Evolutionary conservation across 2,888 invertebrate species (phyloP).

Genomic region (Sphaerophoria taeniata): DNA sequence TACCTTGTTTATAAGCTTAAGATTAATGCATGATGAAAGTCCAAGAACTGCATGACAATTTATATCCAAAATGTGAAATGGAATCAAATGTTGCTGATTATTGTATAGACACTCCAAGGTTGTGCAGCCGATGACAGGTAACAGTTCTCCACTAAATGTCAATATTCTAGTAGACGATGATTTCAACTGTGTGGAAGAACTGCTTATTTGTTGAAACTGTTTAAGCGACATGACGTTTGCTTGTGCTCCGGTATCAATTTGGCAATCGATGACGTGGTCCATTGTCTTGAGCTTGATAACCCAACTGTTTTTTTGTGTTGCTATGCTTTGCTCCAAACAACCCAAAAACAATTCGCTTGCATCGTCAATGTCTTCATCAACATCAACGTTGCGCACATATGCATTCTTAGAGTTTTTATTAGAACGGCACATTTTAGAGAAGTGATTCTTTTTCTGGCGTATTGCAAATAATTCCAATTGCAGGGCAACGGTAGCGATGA

Average conservation of each 20-base stretch:
- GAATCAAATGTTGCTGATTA: too few relatives aligned
- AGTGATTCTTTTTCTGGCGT: constrained; percentile 11
- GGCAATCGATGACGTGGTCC: constrained; percentile 10
- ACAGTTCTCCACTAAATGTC: constrained; percentile 9
- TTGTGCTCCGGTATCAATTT: constrained; percentile 33
- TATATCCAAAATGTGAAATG: constrained; percentile 4
- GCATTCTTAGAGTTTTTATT: constrained; percentile 5
- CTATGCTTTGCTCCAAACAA: constrained; percentile 25
- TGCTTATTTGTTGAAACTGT: constrained; percentile 17
- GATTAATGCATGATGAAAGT: not conserved
- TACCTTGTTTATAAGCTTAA: too few relatives aligned
- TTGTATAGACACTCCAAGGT: constrained; percentile 2
- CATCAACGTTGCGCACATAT: constrained; percentile 3
- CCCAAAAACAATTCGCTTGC: constrained; percentile 17
- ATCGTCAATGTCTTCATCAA: not conserved
- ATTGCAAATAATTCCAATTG: constrained; percentile 5
- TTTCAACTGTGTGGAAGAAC: constrained; percentile 26
- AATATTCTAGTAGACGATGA: constrained; percentile 22
- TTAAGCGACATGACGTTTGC: constrained; percentile 21
- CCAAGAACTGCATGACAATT: constrained; percentile 11
- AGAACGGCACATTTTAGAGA: constrained; percentile 13
- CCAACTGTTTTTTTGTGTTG: constrained; percentile 14
- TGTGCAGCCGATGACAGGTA: constrained; percentile 22
- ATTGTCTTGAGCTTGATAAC: constrained; percentile 3
- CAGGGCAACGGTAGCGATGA: constrained; percentile 26